Base-by-base conservation (phyloP, 1,140 invertebrate genomes). In the Idris sp. region DNA sequence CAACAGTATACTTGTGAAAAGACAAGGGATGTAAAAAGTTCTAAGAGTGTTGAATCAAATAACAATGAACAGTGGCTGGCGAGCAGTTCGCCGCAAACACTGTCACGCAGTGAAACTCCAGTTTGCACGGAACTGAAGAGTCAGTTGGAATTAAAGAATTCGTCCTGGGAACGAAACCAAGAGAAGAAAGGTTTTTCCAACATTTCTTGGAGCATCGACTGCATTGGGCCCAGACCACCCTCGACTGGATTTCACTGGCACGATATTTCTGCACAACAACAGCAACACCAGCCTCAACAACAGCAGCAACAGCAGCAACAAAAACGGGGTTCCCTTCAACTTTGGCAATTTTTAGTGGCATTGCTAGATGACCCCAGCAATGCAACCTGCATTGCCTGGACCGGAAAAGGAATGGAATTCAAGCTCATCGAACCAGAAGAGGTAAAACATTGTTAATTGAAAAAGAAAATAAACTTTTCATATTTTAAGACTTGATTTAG, bases 401-500 rank as follows among this genome's bases (percentile, higher is more conserved):
- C 97, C 0, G 96, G 96, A 0, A 87, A 96, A 2, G 97, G 97
- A 10, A 93, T 97, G 89, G 97, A 98, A 81, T 97, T 98, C 81
- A 98, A 98, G 81, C 89, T 98, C 1, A 95, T 97, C 58, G 96
- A 98, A 85, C 96, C 96, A 0, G 96, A 97, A 89, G 96, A 98
- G 90, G 95, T 96, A 74, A 68, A n/a, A n/a, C n/a, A n/a, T n/a
- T n/a, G n/a, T n/a, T n/a, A n/a, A n/a, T n/a, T n/a, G n/a, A n/a
- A n/a, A n/a, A n/a, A n/a, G n/a, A n/a, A n/a, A n/a, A n/a, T n/a
- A n/a, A n/a, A n/a, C n/a, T n/a, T n/a, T n/a, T n/a, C n/a, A n/a
- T n/a, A n/a, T n/a, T n/a, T n/a, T n/a, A n/a, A n/a, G n/a, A n/a
- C n/a, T n/a, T n/a, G n/a, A n/a, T n/a, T n/a, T n/a, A n/a, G n/a